Evolutionary conservation across 2,888 invertebrate genomes (phyloP).

Genomic region (Dimorphilus gyrociliatus): DNA sequence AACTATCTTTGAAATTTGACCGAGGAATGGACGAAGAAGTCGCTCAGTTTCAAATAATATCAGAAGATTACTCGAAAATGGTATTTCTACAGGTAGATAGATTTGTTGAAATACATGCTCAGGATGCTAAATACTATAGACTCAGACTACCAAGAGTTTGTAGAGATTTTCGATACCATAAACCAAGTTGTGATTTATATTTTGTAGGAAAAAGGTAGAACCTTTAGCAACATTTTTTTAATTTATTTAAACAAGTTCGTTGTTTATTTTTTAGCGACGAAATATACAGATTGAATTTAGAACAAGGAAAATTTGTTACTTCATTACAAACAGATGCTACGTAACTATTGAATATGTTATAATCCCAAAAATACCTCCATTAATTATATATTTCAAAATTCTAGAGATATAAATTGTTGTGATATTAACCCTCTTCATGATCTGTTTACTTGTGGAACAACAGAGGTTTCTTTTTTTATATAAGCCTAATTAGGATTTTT

Average conservation of each 20-base stretch:
- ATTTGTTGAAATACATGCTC: constrained; percentile 85
- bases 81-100: constrained; percentile 76
- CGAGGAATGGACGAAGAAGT: constrained; percentile 92
- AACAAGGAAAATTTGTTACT: constrained; percentile 80
- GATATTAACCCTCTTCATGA: constrained; percentile 73
- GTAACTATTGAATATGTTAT: constrained; percentile 14
- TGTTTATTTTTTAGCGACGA: constrained; percentile 41
- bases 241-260: background rate
- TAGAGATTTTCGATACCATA: constrained; percentile 76
- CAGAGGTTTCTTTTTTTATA: constrained; percentile 43
- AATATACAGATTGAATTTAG: constrained; percentile 81
- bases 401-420: constrained; percentile 50
- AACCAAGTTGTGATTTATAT: constrained; percentile 73
- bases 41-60: constrained; percentile 73
- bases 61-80: constrained; percentile 92
- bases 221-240: too few relatives aligned
- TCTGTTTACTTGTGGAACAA: constrained; percentile 65
- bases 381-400: too few relatives aligned
- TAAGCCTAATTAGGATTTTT: constrained; percentile 2
- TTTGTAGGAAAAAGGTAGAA: constrained; percentile 67
- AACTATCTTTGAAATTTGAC: constrained; percentile 91
- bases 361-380: too few relatives aligned
- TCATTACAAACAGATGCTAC: constrained; percentile 57
- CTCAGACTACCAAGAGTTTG: constrained; percentile 87
- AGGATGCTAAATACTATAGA: constrained; percentile 74